These are phyloP conservation scores for Clarias batrachus DNA, from an alignment of 2,113 vertebrate species.

Conservation along the genomic window DNA sequence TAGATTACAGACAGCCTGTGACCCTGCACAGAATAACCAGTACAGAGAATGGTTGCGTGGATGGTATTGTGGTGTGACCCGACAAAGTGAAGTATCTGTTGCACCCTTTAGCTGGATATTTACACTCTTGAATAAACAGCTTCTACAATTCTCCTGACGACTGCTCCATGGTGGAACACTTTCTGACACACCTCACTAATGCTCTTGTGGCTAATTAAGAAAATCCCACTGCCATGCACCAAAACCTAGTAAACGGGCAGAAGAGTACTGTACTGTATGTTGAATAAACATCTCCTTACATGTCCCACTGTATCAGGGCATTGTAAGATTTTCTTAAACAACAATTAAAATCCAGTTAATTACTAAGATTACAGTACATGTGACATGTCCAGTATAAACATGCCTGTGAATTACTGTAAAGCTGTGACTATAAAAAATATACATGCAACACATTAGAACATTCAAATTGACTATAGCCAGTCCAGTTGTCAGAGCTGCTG, in stretches of 20 bases:
- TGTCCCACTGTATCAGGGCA: background rate
- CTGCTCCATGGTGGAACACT: background rate
- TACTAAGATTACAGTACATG: background rate
- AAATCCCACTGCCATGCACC: too few species aligned
- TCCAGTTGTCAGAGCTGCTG: background rate
- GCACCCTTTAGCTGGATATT: too few species aligned
- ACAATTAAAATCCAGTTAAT: background rate
- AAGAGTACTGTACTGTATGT: background rate
- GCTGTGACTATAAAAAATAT: background rate
- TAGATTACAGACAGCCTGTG: too few species aligned
- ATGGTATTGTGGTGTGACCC: too few species aligned
- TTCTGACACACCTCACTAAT: background rate
- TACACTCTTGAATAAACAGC: background rate
- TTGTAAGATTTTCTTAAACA: background rate
- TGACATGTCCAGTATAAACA: background rate
- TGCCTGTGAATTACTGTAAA: background rate
- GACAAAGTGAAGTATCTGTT: too few species aligned
- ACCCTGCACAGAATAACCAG: too few species aligned
- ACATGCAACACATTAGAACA: background rate
- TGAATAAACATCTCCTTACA: background rate
- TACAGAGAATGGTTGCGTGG: too few species aligned
- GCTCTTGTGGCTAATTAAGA: too few species aligned
- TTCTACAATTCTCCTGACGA: background rate
- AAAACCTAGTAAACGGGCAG: too few species aligned
- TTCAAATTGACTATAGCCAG: background rate